These are phyloP conservation scores for Micrastur ruficollis DNA, from an alignment of 2,797 vertebrate species.

Conservation along the genomic window DNA sequence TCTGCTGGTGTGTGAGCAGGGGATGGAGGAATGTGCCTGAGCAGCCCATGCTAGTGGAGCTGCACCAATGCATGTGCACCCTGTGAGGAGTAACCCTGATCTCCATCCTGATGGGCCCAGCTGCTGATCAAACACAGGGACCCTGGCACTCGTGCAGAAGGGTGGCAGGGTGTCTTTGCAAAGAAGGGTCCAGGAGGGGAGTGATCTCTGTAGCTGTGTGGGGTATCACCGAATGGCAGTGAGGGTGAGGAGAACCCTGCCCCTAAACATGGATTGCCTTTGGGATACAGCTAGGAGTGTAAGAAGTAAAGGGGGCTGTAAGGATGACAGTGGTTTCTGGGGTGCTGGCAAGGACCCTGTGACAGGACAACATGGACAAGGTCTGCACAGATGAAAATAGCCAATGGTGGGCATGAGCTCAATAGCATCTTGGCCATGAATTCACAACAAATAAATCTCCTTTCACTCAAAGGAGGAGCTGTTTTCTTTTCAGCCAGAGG, in stretches of 20 bases:
- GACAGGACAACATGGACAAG: neutral
- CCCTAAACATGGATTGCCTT: neutral
- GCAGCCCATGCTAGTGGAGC: neutral
- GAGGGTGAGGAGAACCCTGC: neutral
- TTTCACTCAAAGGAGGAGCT: neutral
- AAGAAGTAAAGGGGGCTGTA: neutral
- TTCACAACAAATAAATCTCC: neutral
- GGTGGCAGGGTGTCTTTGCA: neutral
- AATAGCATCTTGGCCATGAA: neutral
- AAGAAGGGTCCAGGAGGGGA: neutral
- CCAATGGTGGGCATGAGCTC: neutral
- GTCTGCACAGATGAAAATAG: neutral
- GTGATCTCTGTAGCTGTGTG: neutral
- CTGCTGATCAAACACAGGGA: neutral
- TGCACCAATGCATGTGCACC: neutral
- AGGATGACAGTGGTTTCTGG: neutral
- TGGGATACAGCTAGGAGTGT: neutral
- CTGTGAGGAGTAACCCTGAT: neutral
- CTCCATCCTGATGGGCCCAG: neutral
- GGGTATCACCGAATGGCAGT: neutral
- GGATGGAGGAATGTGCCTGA: neutral
- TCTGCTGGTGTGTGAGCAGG: neutral
- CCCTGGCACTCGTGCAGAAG: neutral
- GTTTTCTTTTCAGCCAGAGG: neutral
- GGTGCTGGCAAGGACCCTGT: neutral